Conservation (phyloP, 1,140 invertebrate species). For the Sinella curviseta region DNA sequence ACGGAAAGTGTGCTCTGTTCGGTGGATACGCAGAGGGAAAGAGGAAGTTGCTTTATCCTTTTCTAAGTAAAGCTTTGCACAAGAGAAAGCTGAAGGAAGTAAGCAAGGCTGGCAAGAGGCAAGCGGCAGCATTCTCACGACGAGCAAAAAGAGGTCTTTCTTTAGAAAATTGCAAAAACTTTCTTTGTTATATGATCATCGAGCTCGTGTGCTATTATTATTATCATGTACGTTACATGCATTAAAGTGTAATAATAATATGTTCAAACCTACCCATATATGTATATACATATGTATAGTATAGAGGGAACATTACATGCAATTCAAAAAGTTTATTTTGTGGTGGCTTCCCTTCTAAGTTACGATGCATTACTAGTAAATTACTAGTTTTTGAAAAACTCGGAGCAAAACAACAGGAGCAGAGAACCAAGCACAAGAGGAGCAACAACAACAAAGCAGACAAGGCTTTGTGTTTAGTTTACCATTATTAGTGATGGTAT, state of each 20-base stretch:
- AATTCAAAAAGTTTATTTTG: not conserved
- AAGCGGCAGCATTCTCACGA: no score
- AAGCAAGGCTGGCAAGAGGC: no score
- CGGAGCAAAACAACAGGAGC: not conserved
- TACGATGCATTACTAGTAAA: conserved; percentile 1
- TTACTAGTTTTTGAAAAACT: not conserved
- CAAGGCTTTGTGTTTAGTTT: not conserved
- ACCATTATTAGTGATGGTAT: not conserved
- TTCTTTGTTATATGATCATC: not conserved
- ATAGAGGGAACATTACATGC: no score
- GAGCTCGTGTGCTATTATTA: not conserved
- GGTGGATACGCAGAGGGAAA: not conserved
- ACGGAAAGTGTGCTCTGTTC: not conserved
- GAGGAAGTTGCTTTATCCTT: not conserved
- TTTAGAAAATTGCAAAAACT: conserved; percentile 19
- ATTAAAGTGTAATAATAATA: no score
- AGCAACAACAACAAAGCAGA: not conserved
- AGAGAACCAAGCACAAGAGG: not conserved
- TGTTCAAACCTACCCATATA: no score
- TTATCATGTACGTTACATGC: not conserved
- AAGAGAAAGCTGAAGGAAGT: no score
- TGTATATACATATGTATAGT: no score
- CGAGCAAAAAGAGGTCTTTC: not conserved
- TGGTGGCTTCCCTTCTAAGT: not conserved
- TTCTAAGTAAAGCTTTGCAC: not conserved